Evolutionary conservation across 2,113 vertebrate species (phyloP).

Genomic region (Prunella himalayana): DNA sequence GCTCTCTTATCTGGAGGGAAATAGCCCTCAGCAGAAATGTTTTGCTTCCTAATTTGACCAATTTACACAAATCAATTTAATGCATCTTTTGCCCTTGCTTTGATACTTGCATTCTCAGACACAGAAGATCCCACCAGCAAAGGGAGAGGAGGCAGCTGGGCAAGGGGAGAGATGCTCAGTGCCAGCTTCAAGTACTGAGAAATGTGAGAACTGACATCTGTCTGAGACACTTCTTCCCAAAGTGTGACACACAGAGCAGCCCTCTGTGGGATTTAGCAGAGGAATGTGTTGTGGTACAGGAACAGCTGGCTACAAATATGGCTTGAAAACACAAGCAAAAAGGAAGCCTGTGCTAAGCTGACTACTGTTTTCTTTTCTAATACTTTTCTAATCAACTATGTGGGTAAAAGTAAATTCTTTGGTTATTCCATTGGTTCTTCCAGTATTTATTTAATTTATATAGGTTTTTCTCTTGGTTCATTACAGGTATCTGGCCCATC

Average conservation of each 20-base stretch:
- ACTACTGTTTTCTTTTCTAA: neutral
- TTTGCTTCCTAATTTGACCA: slow-evolving; percentile 28
- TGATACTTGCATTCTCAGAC: neutral
- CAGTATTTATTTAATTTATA: neutral
- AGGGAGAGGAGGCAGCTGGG: neutral
- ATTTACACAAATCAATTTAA: slow-evolving; percentile 6
- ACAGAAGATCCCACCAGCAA: neutral
- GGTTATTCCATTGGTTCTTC: neutral
- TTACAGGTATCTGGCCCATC: neutral
- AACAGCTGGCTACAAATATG: neutral
- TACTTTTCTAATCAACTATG: neutral
- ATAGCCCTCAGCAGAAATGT: neutral
- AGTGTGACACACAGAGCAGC: neutral
- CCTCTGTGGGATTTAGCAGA: neutral
- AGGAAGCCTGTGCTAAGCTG: neutral
- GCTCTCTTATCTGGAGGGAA: neutral
- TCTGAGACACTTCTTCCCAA: neutral
- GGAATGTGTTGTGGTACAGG: neutral
- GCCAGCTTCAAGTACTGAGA: neutral
- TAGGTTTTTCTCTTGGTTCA: neutral
- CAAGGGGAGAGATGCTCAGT: neutral
- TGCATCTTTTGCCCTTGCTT: neutral
- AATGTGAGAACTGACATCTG: slow-evolving; percentile 20
- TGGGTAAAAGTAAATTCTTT: neutral
- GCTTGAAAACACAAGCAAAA: neutral